Percentiles rank a stretch among this genome's conserved stretches.
These are phyloP conservation scores for Pollimyrus isidori DNA, from an alignment of 2,113 vertebrate species.

Conservation along the genomic window DNA sequence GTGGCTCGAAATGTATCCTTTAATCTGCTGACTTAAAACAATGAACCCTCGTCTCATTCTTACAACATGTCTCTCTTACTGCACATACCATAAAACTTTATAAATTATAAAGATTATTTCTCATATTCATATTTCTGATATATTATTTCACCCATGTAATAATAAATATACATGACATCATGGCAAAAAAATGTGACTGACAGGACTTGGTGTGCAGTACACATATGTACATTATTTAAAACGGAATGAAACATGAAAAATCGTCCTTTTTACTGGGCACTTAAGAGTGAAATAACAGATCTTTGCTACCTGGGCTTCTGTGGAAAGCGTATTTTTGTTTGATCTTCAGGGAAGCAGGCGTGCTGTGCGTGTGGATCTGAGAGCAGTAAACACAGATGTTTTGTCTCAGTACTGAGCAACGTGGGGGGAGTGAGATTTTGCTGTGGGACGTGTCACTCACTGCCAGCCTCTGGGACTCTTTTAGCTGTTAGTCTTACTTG, in stretches of 20 bases:
- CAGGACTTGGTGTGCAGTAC: not conserved
- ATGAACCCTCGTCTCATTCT: not conserved
- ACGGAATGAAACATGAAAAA: not conserved
- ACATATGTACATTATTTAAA: not conserved
- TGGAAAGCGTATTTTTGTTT: not conserved
- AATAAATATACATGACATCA: not conserved
- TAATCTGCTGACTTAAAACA: not conserved
- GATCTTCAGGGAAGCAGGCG: not conserved
- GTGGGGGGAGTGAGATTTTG: not conserved
- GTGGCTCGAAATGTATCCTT: not conserved
- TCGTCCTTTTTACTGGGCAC: not conserved
- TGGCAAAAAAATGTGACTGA: not conserved
- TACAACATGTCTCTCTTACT: not conserved
- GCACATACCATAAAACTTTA: not conserved
- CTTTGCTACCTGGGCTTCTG: not conserved
- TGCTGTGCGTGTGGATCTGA: not conserved
- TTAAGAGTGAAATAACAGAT: not conserved
- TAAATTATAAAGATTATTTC: not conserved
- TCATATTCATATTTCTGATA: not conserved
- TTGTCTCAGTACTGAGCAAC: not conserved
- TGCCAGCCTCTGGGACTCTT: not conserved
- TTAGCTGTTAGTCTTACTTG: not conserved
- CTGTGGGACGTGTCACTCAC: not conserved
- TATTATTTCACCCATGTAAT: not conserved
- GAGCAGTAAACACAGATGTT: not conserved